Conservation (phyloP, 2,797 vertebrate genomes). For the Lateolabrax maculatus region DNA sequence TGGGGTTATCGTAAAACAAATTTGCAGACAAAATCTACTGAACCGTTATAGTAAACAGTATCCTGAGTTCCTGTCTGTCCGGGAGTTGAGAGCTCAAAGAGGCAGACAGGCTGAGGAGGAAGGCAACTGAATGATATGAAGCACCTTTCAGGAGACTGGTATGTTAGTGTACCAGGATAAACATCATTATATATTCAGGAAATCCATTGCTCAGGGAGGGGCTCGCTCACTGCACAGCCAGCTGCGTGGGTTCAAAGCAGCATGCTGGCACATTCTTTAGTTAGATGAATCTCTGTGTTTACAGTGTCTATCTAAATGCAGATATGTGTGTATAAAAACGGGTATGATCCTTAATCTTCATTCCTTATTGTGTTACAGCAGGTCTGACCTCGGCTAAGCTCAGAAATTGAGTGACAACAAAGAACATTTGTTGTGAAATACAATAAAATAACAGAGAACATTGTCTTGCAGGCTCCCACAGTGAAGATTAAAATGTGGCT, state of each 20-base stretch:
- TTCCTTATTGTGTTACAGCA: conserved; percentile 34
- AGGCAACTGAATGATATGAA: conserved; percentile 67
- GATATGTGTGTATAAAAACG: not conserved
- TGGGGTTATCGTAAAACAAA: not conserved
- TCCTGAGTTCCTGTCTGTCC: conserved; percentile 34
- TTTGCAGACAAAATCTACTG: not conserved
- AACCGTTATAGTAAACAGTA: not conserved
- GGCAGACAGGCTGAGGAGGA: conserved; percentile 41
- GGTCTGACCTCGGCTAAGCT: conserved; percentile 34
- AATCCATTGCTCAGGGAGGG: not conserved
- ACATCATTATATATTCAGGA: not conserved
- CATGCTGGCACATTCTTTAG: conserved; percentile 52
- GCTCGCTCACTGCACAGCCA: conserved; percentile 19
- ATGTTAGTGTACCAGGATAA: conserved; percentile 5
- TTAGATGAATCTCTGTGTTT: conserved; percentile 19
- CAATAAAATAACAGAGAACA: not conserved
- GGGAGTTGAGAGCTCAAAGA: conserved; percentile 17
- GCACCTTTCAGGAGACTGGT: conserved; percentile 61
- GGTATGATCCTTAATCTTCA: not conserved
- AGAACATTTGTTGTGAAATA: conserved; percentile 24
- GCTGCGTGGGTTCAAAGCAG: conserved; percentile 6
- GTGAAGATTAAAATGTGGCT: conserved; percentile 35
- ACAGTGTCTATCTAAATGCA: not conserved
- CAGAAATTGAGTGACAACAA: conserved; percentile 13
- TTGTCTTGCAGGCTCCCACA: conserved; percentile 10